Evolutionary conservation across 2,113 vertebrate genomes (phyloP).

Genomic region (Ahaetulla prasina): DNA sequence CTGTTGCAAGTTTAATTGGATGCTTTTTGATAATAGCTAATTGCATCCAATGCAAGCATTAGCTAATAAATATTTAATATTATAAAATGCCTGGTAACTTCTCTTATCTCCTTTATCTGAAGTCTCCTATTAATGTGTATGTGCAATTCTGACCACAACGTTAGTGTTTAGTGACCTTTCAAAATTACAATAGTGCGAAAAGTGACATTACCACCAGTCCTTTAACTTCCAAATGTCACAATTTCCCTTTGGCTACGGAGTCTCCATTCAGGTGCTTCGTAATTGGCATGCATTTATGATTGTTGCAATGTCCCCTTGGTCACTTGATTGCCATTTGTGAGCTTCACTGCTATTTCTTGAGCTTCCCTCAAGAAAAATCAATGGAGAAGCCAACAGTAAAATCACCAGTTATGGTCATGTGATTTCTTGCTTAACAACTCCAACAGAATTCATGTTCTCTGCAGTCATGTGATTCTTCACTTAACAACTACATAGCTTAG

Average conservation of each 20-base stretch:
- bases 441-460: background rate
- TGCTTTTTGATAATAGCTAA: conserved; percentile 2
- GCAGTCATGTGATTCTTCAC: background rate
- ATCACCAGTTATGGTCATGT: background rate
- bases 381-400: background rate
- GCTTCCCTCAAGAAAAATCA: background rate
- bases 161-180: background rate
- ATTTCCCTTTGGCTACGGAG: background rate
- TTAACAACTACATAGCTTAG: background rate
- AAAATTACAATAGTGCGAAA: background rate
- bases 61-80: conserved; percentile 16
- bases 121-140: conserved; percentile 2
- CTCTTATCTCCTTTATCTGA: conserved; percentile 1
- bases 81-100: background rate
- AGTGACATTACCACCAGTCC: background rate
- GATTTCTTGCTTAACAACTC: background rate
- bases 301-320: background rate
- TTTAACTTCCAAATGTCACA: background rate
- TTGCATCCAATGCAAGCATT: background rate
- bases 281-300: background rate
- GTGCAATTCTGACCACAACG: background rate
- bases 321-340: background rate
- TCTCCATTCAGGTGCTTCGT: background rate
- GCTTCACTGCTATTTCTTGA: background rate
- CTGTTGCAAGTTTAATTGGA: background rate